phyloP scores from a whole-genome alignment of 2,797 vertebrate species.

The Rhabdophis nuchalis region DNA sequence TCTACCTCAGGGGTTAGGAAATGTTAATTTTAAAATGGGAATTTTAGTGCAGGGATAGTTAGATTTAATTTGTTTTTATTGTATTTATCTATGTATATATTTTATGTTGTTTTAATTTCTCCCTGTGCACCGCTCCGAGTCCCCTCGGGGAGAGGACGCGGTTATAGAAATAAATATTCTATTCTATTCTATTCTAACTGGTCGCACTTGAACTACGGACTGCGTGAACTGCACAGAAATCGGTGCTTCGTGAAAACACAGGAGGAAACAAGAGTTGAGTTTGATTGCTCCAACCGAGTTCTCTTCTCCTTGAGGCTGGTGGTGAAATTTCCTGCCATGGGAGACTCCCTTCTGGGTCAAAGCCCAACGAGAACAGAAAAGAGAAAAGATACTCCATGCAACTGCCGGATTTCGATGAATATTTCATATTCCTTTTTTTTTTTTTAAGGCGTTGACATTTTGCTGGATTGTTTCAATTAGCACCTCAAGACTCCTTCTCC shows the following conservation, averaged over 20 bases:
- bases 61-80: no score
- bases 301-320: accelerated
- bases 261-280: background rate
- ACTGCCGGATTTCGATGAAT: constrained; percentile 55
- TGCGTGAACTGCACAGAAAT: background rate
- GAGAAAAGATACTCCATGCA: constrained; percentile 37
- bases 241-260: background rate
- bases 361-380: constrained; percentile 45
- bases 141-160: no score
- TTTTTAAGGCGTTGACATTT: constrained; percentile 62
- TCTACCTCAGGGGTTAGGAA: no score
- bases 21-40: no score
- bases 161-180: no score
- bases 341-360: constrained; percentile 18
- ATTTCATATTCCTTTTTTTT: constrained; percentile 64
- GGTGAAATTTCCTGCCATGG: background rate
- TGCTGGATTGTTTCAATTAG: constrained; percentile 77
- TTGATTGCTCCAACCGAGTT: background rate
- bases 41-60: no score
- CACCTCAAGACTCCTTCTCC: constrained; percentile 56
- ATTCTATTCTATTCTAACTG: no score
- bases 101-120: no score
- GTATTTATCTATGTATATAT: no score
- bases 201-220: background rate
- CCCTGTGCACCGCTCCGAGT: no score